Evolutionary conservation across 2,888 invertebrate genomes (phyloP), one percentile per base, ranked within the genome.

Genomic region (Andrena marginata): DNA sequence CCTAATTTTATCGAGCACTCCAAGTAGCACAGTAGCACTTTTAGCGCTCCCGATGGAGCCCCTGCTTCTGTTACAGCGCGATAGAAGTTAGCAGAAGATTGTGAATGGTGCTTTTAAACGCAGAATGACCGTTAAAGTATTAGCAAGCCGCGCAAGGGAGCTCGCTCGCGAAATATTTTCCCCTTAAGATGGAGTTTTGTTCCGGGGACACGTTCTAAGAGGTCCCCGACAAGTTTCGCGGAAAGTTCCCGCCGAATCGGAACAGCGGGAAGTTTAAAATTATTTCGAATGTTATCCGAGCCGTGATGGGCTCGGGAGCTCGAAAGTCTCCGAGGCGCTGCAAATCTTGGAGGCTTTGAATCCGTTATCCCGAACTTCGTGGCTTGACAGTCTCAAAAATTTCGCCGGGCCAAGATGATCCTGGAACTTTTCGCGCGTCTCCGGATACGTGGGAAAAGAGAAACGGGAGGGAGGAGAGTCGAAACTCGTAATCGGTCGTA

Each of bases 331-430:
- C 49, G 70, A 65, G 51, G 80, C 75, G 71, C 71, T 59, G 80
- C 80, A 82, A 82, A 82, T 82, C 82, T 82, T 72, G 71, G 51
- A 70, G 71, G 82, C 82, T 80, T 72, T 80, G 82, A 82, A 80
- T 76, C 80, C 51, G 75, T 79, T 80, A 80, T 49, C 49, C 59
- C 20, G 63, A 70, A 65, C 63, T 79, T 67, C 56, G 56, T 63
- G 71, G 80, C 78, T 67, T 54, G 78, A 78, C 78, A 60, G 67
- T 60, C 67, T 72, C 67, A 71, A 78, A 80, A 78, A 80, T 80
- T 78, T 71, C 23, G 51, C 23, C 64, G 42, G 60, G 54, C 54
- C 79, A 59, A n/a, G 65, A 60, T 72, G 72, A 78, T 80, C 72
- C 31, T 26, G 10, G 56, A 78, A 80, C 72, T 80, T 80, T 59